Conservation (phyloP, 23 tunicate genomes). For the Phallusia fumigata region DNA sequence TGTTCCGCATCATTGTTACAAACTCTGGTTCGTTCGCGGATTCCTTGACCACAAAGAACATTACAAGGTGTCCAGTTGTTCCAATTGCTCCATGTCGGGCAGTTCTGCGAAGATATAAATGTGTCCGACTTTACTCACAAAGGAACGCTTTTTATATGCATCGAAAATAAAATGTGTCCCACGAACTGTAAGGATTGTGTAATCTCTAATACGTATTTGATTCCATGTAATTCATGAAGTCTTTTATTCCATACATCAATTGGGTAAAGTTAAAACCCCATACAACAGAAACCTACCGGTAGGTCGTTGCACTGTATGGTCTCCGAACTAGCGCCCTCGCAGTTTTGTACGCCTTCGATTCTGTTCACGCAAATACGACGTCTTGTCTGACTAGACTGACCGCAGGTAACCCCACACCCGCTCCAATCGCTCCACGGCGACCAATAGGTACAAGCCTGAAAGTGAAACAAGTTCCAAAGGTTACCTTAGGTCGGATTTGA, state of each 20-base stretch:
- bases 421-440: conserved; percentile 70
- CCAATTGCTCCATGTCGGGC: conserved; percentile 77
- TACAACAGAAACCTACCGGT: conserved; percentile 35
- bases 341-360: conserved; percentile 20
- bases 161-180: too few relatives aligned
- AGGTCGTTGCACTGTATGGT: conserved; percentile 37
- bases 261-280: too few relatives aligned
- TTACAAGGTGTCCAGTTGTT: conserved; percentile 46
- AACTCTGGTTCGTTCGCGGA: conserved; percentile 27
- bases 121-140: too few relatives aligned
- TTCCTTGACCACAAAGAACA: conserved; percentile 71
- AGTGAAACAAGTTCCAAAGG: too few relatives aligned
- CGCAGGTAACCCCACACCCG: conserved; percentile 83
- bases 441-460: conserved; percentile 81
- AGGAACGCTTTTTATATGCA: too few relatives aligned
- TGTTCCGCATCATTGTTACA: conserved; percentile 41
- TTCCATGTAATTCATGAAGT: too few relatives aligned
- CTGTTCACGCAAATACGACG: conserved; percentile 59
- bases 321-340: conserved; percentile 56
- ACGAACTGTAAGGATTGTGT: too few relatives aligned
- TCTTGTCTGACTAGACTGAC: conserved; percentile 48
- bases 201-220: too few relatives aligned
- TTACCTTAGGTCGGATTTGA: too few relatives aligned
- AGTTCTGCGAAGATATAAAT: neutral
- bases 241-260: too few relatives aligned